Evolutionary conservation across 2,113 vertebrate genomes (phyloP).

Genomic region (Bubalus kerabau): DNA sequence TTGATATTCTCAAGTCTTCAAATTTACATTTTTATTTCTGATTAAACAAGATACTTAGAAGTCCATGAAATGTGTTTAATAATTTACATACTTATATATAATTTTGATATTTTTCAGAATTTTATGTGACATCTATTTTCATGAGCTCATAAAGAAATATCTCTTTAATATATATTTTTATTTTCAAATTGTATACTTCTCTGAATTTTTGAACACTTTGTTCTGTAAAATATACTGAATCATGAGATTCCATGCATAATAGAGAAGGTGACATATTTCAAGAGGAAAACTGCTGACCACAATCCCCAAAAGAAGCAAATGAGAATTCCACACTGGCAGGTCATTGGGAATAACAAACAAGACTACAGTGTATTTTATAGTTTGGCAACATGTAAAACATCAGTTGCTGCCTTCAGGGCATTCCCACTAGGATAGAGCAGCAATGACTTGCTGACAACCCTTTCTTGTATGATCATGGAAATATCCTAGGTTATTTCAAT

Average conservation of each 20-base stretch:
- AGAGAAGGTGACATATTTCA: not conserved
- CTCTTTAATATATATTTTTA: not conserved
- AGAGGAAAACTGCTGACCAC: slow-evolving; percentile 16
- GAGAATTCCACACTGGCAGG: not conserved
- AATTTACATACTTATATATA: not conserved
- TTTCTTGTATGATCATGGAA: slow-evolving; percentile 1
- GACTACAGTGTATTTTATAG: not conserved
- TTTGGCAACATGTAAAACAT: not conserved
- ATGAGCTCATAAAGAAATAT: not conserved
- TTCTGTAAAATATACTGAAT: not conserved
- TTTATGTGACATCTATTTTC: not conserved
- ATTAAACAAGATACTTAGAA: not conserved
- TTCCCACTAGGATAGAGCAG: not conserved
- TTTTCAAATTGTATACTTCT: not conserved
- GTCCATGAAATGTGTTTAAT: not conserved
- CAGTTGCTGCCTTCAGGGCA: not conserved
- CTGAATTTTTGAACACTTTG: not conserved
- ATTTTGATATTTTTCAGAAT: not conserved
- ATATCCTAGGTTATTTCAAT: not conserved
- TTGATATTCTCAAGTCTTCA: not conserved
- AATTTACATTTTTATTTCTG: not conserved
- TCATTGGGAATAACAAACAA: not conserved
- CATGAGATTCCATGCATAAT: not conserved
- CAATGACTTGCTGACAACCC: not conserved
- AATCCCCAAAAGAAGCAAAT: not conserved